Conservation (phyloP, 2,113 vertebrate species). For the Holacanthus passer region DNA sequence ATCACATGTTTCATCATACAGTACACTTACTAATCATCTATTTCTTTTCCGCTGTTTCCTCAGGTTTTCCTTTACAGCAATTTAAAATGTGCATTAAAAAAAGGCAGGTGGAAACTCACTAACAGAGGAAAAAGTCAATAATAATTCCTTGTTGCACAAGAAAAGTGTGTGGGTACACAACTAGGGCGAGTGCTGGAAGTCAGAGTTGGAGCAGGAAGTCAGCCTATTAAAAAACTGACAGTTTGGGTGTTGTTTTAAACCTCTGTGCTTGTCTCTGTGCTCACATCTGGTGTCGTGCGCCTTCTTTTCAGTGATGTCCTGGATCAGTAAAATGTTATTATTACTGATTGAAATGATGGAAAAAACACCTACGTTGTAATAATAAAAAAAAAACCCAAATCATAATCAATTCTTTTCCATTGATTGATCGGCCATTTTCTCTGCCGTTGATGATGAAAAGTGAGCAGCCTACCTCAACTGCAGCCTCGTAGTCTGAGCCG, state of each 20-base stretch:
- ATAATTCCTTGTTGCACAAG: neutral
- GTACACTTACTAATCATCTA: no score
- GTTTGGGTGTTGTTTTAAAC: neutral
- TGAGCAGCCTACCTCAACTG: conserved; percentile 89
- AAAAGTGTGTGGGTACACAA: neutral
- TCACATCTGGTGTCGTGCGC: no score
- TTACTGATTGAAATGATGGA: neutral
- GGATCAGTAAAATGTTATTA: neutral
- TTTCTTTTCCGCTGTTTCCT: no score
- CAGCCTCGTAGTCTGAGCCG: conserved; percentile 92
- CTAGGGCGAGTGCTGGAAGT: neutral
- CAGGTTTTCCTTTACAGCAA: neutral
- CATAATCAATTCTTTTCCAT: no score
- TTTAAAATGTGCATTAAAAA: no score
- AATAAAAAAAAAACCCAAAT: no score
- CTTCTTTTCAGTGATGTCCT: neutral
- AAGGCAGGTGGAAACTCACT: neutral
- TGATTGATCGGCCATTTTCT: neutral
- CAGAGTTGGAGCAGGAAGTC: neutral
- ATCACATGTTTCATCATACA: neutral
- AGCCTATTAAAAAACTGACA: no score
- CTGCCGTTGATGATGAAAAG: neutral
- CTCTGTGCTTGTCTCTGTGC: neutral
- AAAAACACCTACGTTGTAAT: neutral
- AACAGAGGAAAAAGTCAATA: neutral